Evolutionary conservation across 2,113 vertebrate species (phyloP).

Genomic region (Cranoglanis bouderius): DNA sequence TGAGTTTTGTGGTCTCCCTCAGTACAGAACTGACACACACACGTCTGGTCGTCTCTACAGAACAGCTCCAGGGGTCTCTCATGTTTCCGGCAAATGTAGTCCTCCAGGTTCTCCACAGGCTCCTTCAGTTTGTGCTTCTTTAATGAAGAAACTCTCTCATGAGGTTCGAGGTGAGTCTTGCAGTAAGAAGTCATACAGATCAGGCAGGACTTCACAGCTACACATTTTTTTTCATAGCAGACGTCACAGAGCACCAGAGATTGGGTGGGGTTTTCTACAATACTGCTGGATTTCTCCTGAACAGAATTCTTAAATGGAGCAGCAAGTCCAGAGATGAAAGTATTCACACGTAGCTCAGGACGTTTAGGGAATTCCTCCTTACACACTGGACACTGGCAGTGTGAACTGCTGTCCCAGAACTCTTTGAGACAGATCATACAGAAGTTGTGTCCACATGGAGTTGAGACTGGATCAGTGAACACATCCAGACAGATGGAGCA

Average conservation of each 20-base stretch:
- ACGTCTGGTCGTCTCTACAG: slow-evolving; percentile 30
- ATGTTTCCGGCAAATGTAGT: slow-evolving; percentile 37
- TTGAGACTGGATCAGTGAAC: not conserved
- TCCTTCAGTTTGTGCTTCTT: slow-evolving; percentile 24
- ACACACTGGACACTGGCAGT: slow-evolving; percentile 3
- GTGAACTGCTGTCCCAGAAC: slow-evolving; percentile 23
- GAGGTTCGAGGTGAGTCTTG: not conserved
- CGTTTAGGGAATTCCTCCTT: not conserved
- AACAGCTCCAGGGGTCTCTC: slow-evolving; percentile 32
- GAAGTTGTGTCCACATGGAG: slow-evolving; percentile 41
- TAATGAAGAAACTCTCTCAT: not conserved
- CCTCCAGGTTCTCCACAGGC: slow-evolving; percentile 27
- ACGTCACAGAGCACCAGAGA: not conserved
- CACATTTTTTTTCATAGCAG: not conserved
- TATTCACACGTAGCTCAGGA: slow-evolving; percentile 15
- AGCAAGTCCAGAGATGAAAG: slow-evolving; percentile 10
- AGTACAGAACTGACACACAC: slow-evolving; percentile 28
- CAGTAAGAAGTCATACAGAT: slow-evolving; percentile 10
- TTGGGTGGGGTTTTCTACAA: not conserved
- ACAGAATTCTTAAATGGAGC: slow-evolving; percentile 5
- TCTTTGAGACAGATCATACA: not conserved
- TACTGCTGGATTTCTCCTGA: slow-evolving; percentile 4
- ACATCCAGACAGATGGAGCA: not conserved
- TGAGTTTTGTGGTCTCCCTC: not conserved
- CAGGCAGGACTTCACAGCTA: slow-evolving; percentile 23